Percentiles rank a stretch among this genome's conserved stretches.
phyloP scores from a whole-genome alignment of 2,888 invertebrate genomes.

The Seira ritae region DNA sequence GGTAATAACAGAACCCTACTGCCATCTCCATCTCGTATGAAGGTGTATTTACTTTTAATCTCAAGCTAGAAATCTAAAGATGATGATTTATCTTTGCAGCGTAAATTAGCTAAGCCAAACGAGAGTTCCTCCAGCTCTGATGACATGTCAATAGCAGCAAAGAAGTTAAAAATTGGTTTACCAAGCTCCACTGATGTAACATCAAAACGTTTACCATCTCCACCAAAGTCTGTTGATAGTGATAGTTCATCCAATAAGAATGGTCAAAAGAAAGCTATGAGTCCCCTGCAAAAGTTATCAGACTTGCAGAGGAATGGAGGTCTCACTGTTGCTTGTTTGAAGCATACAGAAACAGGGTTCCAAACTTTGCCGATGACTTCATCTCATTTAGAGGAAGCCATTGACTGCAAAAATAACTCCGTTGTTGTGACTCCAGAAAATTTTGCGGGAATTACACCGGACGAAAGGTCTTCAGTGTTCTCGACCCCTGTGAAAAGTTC shows the following conservation, averaged over 20 bases:
- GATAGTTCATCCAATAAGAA: constrained; percentile 1
- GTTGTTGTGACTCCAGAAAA: no score
- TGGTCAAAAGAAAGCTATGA: constrained; percentile 30
- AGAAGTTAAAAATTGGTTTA: constrained; percentile 53
- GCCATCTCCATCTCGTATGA: no score
- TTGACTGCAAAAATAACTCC: background rate
- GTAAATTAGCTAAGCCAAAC: constrained; percentile 30
- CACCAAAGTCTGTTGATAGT: constrained; percentile 23
- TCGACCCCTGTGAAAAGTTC: constrained; percentile 38
- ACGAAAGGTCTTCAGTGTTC: background rate
- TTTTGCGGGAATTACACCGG: no score
- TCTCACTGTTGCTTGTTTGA: constrained; percentile 37
- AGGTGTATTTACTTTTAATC: no score
- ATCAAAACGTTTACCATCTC: constrained; percentile 21
- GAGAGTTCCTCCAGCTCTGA: constrained; percentile 31
- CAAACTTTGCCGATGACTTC: constrained; percentile 23
- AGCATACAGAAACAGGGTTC: constrained; percentile 23
- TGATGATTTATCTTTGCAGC: constrained; percentile 14
- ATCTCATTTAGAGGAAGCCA: constrained; percentile 17
- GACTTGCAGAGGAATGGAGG: constrained; percentile 44
- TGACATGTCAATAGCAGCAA: constrained; percentile 19
- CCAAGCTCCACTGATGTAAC: constrained; percentile 53
- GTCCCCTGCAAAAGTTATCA: constrained; percentile 45
- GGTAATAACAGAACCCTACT: no score
- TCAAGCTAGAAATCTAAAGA: no score